Conservation (phyloP, 2,888 invertebrate genomes). For the Diadegma fenestrale region DNA sequence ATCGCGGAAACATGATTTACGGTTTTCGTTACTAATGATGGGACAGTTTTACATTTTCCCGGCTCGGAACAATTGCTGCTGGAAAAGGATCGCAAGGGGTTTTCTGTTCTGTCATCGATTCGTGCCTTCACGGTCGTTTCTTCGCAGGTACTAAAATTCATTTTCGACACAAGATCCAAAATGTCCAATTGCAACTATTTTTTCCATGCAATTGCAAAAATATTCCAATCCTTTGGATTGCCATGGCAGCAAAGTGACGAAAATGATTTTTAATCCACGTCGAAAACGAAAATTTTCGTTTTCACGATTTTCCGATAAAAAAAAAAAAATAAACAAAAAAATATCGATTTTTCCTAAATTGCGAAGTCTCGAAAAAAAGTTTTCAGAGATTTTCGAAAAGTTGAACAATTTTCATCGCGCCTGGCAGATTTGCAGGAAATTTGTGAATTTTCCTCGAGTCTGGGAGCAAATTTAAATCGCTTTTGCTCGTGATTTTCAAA, state of each 20-base stretch:
- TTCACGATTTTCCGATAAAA: too few species aligned
- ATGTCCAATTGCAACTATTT: not conserved
- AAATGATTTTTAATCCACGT: not conserved
- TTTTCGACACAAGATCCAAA: not conserved
- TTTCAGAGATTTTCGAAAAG: not conserved
- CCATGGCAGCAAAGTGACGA: too few species aligned
- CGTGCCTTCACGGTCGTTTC: conserved; percentile 2
- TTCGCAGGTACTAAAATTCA: conserved; percentile 13
- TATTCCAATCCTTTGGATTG: not conserved
- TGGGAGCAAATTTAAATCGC: not conserved
- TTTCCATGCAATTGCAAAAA: not conserved
- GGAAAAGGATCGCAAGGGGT: conserved; percentile 19
- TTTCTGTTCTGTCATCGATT: conserved; percentile 17
- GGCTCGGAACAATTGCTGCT: not conserved
- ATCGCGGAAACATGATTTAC: conserved; percentile 35
- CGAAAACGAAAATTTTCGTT: too few species aligned
- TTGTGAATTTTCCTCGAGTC: not conserved
- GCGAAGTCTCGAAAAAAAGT: not conserved
- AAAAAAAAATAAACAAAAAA: conserved; percentile 3
- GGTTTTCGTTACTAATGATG: conserved; percentile 45
- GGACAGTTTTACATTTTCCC: not conserved
- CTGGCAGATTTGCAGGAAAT: too few species aligned
- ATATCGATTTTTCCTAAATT: not conserved
- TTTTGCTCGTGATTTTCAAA: not conserved
- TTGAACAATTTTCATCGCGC: not conserved